A percentile compares a stretch with the other conserved stretches of the same genome.
Evolutionary conservation across 2,797 vertebrate species (phyloP).

Genomic region (Hippocampus kuda): DNA sequence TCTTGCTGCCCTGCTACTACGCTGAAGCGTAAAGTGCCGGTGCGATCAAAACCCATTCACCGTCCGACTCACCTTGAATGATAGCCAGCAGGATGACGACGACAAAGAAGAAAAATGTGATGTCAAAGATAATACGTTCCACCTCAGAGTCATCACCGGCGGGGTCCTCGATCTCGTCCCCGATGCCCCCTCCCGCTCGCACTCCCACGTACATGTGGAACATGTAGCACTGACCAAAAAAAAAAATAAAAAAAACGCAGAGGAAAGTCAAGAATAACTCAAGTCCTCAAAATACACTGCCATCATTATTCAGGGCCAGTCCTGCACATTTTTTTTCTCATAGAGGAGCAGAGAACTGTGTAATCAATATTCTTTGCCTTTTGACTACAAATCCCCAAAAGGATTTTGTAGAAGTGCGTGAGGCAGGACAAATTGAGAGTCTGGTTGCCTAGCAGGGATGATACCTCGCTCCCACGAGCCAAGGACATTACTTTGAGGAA

Average conservation of each 20-base stretch:
- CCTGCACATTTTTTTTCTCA: constrained; percentile 20
- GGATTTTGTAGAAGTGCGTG: neutral
- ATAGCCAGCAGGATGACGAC: constrained; percentile 72
- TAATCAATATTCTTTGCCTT: constrained; percentile 23
- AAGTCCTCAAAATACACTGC: neutral
- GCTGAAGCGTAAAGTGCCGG: neutral
- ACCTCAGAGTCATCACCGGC: constrained; percentile 70
- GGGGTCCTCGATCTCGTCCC: constrained; percentile 69
- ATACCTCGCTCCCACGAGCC: neutral
- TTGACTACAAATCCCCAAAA: constrained; percentile 2
- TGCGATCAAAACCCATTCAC: neutral
- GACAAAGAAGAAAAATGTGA: constrained; percentile 74
- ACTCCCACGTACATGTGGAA: constrained; percentile 75
- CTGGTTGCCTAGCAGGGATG: constrained; percentile 8
- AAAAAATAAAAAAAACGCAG: neutral
- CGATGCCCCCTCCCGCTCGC: constrained; percentile 68
- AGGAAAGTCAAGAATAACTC: neutral
- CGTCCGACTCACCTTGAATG: constrained; percentile 64
- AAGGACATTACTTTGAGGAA: constrained; percentile 7
- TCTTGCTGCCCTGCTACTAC: neutral
- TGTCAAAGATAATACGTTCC: constrained; percentile 68
- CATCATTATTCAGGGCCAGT: neutral
- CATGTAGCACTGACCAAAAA: constrained; percentile 64
- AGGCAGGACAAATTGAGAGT: constrained; percentile 17
- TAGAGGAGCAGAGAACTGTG: constrained; percentile 7